Evolutionary conservation across 2,797 vertebrate genomes (phyloP).

Genomic region (Poeciliopsis turneri): DNA sequence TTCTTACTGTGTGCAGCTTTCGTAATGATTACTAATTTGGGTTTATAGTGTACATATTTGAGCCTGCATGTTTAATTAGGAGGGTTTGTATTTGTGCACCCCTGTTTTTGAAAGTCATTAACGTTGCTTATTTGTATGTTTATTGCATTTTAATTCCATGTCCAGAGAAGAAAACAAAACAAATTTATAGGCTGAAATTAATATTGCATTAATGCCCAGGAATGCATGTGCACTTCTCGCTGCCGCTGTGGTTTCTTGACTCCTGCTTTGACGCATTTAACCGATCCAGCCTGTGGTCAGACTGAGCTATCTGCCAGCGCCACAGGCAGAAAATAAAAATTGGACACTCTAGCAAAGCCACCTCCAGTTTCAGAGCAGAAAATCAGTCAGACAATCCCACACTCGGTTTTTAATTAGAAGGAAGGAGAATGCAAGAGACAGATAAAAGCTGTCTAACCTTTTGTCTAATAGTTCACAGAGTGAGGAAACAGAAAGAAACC

Average conservation of each 20-base stretch:
- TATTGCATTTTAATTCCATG: background rate
- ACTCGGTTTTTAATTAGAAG: background rate
- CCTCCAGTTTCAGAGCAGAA: background rate
- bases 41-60: background rate
- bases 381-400: background rate
- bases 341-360: background rate
- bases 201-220: background rate
- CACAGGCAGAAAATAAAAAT: background rate
- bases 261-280: background rate
- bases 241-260: background rate
- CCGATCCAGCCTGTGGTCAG: background rate
- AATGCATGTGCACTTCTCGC: background rate
- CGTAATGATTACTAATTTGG: too few relatives aligned
- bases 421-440: background rate
- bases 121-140: background rate
- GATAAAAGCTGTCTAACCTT: background rate
- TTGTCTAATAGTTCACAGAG: background rate
- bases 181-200: background rate
- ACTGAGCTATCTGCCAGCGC: background rate
- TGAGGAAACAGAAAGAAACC: background rate
- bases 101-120: background rate
- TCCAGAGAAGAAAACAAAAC: background rate
- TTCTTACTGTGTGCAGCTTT: too few relatives aligned
- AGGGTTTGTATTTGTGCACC: background rate
- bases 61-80: background rate